Conservation (phyloP, 35 echinoderm and acorn worm species). For the Holothuria glaberrima region DNA sequence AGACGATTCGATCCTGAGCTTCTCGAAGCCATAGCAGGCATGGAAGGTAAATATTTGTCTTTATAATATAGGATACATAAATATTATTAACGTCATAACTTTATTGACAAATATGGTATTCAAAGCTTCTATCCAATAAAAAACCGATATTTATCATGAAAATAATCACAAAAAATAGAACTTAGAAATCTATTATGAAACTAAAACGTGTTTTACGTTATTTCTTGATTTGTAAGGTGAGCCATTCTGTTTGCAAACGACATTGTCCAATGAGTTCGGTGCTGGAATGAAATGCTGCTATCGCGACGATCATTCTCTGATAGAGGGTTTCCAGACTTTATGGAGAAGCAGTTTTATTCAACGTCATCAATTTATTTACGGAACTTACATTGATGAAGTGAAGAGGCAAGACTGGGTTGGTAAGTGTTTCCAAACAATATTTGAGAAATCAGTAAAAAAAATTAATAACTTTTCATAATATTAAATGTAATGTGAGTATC, state of each 20-base stretch:
- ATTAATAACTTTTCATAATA: too few relatives aligned
- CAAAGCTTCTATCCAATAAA: too few relatives aligned
- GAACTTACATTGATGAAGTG: slow-evolving; percentile 47
- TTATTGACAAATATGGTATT: not conserved
- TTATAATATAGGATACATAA: not conserved
- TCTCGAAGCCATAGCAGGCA: slow-evolving; percentile 19
- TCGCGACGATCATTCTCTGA: slow-evolving; percentile 65
- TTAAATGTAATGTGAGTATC: too few relatives aligned
- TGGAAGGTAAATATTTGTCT: slow-evolving; percentile 27
- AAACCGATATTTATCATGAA: too few relatives aligned
- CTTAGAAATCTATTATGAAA: too few relatives aligned
- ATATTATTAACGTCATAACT: not conserved
- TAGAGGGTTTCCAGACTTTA: slow-evolving; percentile 52
- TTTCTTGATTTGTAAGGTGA: slow-evolving; percentile 24
- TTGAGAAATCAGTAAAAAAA: too few relatives aligned
- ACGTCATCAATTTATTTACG: slow-evolving; percentile 63
- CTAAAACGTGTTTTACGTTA: too few relatives aligned
- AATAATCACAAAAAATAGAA: too few relatives aligned
- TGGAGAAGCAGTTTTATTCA: slow-evolving; percentile 66
- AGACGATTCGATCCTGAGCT: slow-evolving; percentile 21
- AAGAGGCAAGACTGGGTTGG: slow-evolving; percentile 31
- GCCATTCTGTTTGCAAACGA: slow-evolving; percentile 57
- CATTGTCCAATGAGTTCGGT: slow-evolving; percentile 39
- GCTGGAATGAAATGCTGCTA: slow-evolving; percentile 75
- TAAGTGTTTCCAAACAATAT: not conserved